A percentile compares a stretch with the other conserved stretches of the same genome.
Evolutionary conservation across 2,888 invertebrate genomes (phyloP).

Genomic region (Argynnis bischoffii): DNA sequence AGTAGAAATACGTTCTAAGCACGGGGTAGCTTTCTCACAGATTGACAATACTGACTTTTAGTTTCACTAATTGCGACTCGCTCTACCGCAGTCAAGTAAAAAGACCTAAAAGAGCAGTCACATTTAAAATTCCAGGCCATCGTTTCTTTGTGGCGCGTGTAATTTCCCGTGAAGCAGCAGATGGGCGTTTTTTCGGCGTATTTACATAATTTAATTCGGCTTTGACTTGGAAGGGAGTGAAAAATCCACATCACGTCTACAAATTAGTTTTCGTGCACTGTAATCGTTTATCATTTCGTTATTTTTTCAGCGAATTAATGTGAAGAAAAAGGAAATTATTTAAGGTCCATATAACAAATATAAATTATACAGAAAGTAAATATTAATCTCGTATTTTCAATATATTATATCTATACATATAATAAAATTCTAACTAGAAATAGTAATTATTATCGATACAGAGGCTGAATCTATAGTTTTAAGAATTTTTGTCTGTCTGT

Average conservation of each 20-base stretch:
- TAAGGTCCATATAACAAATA: too few relatives aligned
- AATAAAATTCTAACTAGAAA: too few relatives aligned
- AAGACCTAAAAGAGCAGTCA: conserved; percentile 18
- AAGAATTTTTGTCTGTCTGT: too few relatives aligned
- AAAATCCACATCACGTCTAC: conserved; percentile 12
- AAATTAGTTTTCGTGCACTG: conserved; percentile 7
- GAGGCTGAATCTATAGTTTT: too few relatives aligned
- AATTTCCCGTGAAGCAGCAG: conserved; percentile 41
- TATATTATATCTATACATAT: too few relatives aligned
- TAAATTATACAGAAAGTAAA: too few relatives aligned
- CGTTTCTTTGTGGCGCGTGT: conserved; percentile 37
- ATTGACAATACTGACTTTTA: too few relatives aligned
- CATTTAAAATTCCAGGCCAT: conserved; percentile 30
- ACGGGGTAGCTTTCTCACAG: too few relatives aligned
- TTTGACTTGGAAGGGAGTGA: conserved; percentile 22
- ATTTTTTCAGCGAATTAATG: conserved; percentile 4
- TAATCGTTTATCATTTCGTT: conserved; percentile 16
- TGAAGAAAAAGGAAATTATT: too few relatives aligned
- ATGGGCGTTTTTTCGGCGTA: conserved; percentile 45
- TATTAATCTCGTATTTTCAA: too few relatives aligned
- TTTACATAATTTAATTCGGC: conserved; percentile 50
- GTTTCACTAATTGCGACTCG: background rate
- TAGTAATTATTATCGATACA: too few relatives aligned
- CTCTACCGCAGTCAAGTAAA: conserved; percentile 8
- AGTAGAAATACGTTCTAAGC: too few relatives aligned